These are phyloP conservation scores for Epirrhoe alternata DNA, from an alignment of 2,888 invertebrate genomes.

Conservation along the genomic window DNA sequence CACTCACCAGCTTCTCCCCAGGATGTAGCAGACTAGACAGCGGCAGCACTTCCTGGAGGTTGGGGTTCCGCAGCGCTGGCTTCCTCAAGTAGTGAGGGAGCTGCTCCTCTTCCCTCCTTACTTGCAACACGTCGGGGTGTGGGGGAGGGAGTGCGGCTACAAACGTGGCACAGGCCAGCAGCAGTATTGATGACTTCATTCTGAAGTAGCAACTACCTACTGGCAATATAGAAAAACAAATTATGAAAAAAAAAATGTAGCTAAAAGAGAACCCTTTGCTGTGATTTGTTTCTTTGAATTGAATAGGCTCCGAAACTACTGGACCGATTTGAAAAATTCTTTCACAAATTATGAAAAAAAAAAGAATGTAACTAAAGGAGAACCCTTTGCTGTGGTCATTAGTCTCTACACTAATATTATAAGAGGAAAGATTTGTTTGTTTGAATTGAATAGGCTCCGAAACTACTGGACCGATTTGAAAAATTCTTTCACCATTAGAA, in stretches of 20 bases:
- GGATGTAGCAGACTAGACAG: conserved; percentile 86
- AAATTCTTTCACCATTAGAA: no score
- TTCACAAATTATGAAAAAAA: not conserved
- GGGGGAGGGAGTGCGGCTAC: conserved; percentile 71
- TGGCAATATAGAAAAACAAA: conserved; percentile 14
- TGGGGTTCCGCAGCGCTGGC: conserved; percentile 85
- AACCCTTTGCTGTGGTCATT: no score
- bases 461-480: no score
- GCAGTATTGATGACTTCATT: conserved; percentile 57
- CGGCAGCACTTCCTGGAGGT: conserved; percentile 81
- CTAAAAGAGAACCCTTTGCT: no score
- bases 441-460: no score
- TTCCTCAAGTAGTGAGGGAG: conserved; percentile 85
- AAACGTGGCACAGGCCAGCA: conserved; percentile 56
- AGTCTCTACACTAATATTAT: no score
- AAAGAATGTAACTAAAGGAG: no score
- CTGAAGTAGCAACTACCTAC: conserved; percentile 22
- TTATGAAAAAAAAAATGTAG: no score
- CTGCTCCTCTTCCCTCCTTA: conserved; percentile 82
- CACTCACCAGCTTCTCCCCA: conserved; percentile 85
- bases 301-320: no score
- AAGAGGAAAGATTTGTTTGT: no score
- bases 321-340: not conserved
- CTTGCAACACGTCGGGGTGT: conserved; percentile 86
- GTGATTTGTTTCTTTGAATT: no score